Base-by-base conservation (phyloP, 2,888 invertebrate genomes). In the Ypsolopha sequella region DNA sequence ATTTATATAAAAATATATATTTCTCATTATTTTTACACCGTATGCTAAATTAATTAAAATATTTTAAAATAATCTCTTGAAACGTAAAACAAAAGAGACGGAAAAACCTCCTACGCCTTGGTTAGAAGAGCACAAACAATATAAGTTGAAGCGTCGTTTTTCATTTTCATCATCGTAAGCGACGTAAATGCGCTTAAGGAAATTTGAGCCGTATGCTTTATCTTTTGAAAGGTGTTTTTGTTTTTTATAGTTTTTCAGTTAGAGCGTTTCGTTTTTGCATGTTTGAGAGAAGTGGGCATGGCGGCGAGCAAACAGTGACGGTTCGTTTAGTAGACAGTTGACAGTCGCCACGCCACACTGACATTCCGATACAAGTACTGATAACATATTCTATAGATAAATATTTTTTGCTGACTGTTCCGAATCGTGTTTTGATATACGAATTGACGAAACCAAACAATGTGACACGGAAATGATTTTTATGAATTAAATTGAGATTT, bases 251-350 rank as follows among this genome's bases (percentile, higher is more conserved):
- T n/a, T 34, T 46, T 46, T 50, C 53, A 56, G 51, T 61, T 72
- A 58, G 41, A 58, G 49, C 59, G 41, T 69, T 64, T 69, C 53
- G 36, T 33, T 8, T 47, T 47, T n/a, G 10, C 24, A 38, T 47
- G 51, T 41, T 62, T 63, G 59, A 64, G 64, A 70, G 73, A 80
- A 80, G 84, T 82, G 84, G 86, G 86, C 85, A 84, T 82, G 85
- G 85, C 85, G 77, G 77, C 75, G 71, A 74, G 73, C 73, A 69
- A 73, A 73, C 79, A 78, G 77, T 80, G 85, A 81, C 81, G 80
- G 82, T 80, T 81, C 82, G 80, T 80, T 85, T 86, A 86, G 86
- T 85, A 85, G 81, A 85, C 84, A 85, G 73, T 85, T 86, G 86
- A 86, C 86, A 85, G 82, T 82, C 85, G 76, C 82, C 84, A 82